phyloP scores from a whole-genome alignment of 2,113 vertebrate species.

The Chionis minor region DNA sequence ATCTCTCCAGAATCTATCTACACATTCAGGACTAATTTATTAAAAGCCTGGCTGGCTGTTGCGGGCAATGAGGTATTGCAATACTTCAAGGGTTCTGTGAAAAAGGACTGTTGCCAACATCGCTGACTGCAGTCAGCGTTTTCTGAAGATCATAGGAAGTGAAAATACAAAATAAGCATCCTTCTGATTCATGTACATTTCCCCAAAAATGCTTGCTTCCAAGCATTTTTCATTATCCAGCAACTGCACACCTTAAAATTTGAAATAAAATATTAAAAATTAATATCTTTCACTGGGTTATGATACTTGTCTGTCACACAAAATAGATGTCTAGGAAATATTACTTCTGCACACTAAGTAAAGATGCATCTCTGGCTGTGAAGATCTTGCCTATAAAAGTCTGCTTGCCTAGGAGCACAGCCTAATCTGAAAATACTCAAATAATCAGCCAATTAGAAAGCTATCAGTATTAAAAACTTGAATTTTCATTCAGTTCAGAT shows the following conservation, averaged over 20 bases:
- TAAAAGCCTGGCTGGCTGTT: slow-evolving; percentile 41
- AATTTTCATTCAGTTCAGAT: neutral
- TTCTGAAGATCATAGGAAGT: slow-evolving; percentile 54
- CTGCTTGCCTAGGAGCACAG: neutral
- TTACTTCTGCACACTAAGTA: neutral
- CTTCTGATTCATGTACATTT: slow-evolving; percentile 28
- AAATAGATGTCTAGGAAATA: slow-evolving; percentile 25
- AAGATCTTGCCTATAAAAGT: neutral
- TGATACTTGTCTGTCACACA: slow-evolving; percentile 22
- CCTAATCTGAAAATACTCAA: neutral
- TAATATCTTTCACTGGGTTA: slow-evolving; percentile 17
- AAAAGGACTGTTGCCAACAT: slow-evolving; percentile 43
- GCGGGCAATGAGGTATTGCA: neutral
- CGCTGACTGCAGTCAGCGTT: slow-evolving; percentile 54
- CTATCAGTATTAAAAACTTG: slow-evolving; percentile 1
- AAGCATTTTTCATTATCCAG: slow-evolving; percentile 39
- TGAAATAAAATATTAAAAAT: slow-evolving; percentile 63
- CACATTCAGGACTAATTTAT: slow-evolving; percentile 52
- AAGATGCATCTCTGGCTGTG: neutral
- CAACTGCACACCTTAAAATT: slow-evolving; percentile 24
- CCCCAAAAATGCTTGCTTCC: slow-evolving; percentile 12
- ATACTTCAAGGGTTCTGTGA: slow-evolving; percentile 42
- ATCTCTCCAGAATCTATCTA: slow-evolving; percentile 25
- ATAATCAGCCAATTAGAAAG: slow-evolving; percentile 13
- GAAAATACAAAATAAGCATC: slow-evolving; percentile 64